Percentiles rank a stretch among this genome's conserved stretches.
Evolutionary conservation across 2,888 invertebrate species (phyloP).

Genomic region (Tiphia femorata): DNA sequence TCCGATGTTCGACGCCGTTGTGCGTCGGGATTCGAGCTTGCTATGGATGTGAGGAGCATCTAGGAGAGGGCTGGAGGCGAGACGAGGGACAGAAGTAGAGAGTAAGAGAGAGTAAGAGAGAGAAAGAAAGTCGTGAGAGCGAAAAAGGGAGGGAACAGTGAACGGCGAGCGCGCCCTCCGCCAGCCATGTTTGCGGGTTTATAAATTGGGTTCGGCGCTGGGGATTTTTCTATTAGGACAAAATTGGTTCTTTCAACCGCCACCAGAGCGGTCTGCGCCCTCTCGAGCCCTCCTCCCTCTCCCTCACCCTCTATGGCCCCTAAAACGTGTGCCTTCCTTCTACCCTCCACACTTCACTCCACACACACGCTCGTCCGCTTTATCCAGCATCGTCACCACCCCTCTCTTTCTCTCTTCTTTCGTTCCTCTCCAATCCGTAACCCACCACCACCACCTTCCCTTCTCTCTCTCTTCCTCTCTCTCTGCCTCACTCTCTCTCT

Average conservation of each 20-base stretch:
- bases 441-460: slow-evolving; percentile 20
- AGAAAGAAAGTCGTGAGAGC: slow-evolving; percentile 6
- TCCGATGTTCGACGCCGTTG: slow-evolving; percentile 51
- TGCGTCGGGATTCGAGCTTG: slow-evolving; percentile 52
- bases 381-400: slow-evolving; percentile 7
- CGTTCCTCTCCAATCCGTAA: slow-evolving; percentile 36
- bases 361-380: slow-evolving; percentile 33
- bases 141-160: slow-evolving; percentile 14
- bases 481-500: slow-evolving; percentile 16
- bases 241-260: slow-evolving; percentile 70
- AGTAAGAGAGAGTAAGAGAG: slow-evolving; percentile 25
- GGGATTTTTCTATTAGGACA: slow-evolving; percentile 70
- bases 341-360: slow-evolving; percentile 12
- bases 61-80: slow-evolving; percentile 9
- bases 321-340: too few species aligned
- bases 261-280: slow-evolving; percentile 59
- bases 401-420: not conserved
- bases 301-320: slow-evolving; percentile 18
- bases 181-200: slow-evolving; percentile 69
- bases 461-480: slow-evolving; percentile 15
- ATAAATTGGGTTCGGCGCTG: slow-evolving; percentile 69
- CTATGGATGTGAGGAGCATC: too few species aligned
- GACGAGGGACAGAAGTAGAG: slow-evolving; percentile 6
- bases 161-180: slow-evolving; percentile 40
- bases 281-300: slow-evolving; percentile 23